Conservation (phyloP, 2,797 vertebrate species). For the Eurystomus glaucurus region DNA sequence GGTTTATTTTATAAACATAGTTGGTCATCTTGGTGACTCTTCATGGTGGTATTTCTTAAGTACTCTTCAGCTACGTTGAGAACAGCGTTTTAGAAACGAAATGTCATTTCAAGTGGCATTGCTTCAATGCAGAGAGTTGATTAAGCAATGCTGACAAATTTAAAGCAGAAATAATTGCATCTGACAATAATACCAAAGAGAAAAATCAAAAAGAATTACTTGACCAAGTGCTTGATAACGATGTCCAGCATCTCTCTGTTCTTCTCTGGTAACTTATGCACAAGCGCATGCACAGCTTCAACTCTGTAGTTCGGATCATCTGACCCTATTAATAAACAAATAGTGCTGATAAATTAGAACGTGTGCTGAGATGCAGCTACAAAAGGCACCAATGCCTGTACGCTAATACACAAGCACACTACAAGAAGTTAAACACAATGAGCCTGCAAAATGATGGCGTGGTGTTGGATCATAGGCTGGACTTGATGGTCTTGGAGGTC, state of each 20-base stretch:
- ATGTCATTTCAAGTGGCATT: neutral
- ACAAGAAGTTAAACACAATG: neutral
- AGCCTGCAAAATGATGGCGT: neutral
- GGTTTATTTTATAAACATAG: neutral
- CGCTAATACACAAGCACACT: neutral
- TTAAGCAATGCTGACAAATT: neutral
- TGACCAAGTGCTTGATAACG: constrained; percentile 94
- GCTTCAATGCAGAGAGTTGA: neutral
- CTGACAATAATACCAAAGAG: neutral
- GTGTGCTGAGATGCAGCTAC: neutral
- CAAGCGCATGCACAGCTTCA: constrained; percentile 92
- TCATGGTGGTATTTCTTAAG: neutral
- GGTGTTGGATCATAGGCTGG: neutral
- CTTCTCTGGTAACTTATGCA: constrained; percentile 94
- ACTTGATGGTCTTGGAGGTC: no score
- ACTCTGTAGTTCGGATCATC: constrained; percentile 97
- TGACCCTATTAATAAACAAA: constrained; percentile 87
- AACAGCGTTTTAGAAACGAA: constrained; percentile 11
- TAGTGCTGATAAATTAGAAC: neutral
- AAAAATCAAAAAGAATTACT: constrained; percentile 82
- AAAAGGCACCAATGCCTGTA: neutral
- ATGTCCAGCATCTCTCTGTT: constrained; percentile 98
- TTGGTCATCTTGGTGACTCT: neutral
- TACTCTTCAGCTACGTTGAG: neutral
- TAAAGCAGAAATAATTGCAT: neutral